Evolutionary conservation across 1,140 invertebrate genomes (phyloP).

Genomic region (Harlomillsia oculata): DNA sequence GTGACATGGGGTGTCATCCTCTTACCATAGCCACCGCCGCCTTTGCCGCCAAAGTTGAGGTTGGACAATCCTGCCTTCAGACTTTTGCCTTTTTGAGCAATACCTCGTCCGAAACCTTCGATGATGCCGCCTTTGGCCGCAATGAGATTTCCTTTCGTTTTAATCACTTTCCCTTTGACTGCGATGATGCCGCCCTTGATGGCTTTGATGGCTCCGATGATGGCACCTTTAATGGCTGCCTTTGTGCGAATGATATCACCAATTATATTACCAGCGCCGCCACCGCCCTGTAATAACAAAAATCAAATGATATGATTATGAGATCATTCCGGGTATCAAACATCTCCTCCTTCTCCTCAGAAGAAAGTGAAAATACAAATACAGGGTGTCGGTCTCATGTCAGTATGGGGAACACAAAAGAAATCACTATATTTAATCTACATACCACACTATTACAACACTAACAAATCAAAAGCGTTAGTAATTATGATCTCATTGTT

Average conservation of each 20-base stretch:
- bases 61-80: conserved; percentile 29
- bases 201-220: conserved; percentile 63
- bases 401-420: no score
- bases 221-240: conserved; percentile 32
- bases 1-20: background rate
- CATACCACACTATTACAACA: no score
- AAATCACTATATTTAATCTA: no score
- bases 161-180: conserved; percentile 70
- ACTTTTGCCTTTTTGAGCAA: conserved; percentile 30
- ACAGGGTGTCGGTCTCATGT: no score
- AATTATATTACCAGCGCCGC: conserved; percentile 21
- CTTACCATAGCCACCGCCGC: conserved; percentile 29
- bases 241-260: conserved; percentile 33
- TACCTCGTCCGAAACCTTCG: conserved; percentile 37
- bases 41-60: conserved; percentile 25
- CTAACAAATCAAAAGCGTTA: no score
- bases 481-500: no score
- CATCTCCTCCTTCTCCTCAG: no score
- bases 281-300: no score
- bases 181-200: conserved; percentile 73
- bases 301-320: background rate
- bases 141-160: conserved; percentile 65
- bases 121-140: conserved; percentile 62
- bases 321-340: no score
- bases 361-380: no score